These are phyloP conservation scores for Himalopsyche tibetana DNA, from an alignment of 2,888 invertebrate species.

Conservation along the genomic window DNA sequence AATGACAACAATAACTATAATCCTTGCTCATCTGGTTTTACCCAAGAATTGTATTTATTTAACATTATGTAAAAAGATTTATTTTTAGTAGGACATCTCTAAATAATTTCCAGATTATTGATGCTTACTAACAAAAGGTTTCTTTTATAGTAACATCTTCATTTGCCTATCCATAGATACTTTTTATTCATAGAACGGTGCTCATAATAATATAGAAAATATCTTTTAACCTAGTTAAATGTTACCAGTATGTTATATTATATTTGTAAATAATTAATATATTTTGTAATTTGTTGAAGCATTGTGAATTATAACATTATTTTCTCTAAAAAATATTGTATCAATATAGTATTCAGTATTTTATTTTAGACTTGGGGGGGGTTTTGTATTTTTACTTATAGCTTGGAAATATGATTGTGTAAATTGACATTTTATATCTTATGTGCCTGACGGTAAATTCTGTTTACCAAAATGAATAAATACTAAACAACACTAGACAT, in stretches of 20 bases:
- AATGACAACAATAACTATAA: too few relatives aligned
- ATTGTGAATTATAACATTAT: background rate
- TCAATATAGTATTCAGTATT: constrained; percentile 7
- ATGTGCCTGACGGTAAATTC: constrained; percentile 8
- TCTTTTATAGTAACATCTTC: too few relatives aligned
- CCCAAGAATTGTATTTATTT: too few relatives aligned
- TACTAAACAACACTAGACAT: background rate
- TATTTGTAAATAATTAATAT: constrained; percentile 7
- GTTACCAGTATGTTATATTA: background rate
- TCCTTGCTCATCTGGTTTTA: too few relatives aligned
- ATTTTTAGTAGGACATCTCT: too few relatives aligned
- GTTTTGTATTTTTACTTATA: constrained; percentile 41
- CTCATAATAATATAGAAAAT: background rate
- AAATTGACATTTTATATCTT: constrained; percentile 41
- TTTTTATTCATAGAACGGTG: constrained; percentile 22
- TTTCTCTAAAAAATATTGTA: constrained; percentile 42
- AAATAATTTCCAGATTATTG: too few relatives aligned
- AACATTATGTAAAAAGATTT: too few relatives aligned
- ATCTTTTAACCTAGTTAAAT: constrained; percentile 3
- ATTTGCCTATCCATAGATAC: too few relatives aligned
- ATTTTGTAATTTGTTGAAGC: background rate
- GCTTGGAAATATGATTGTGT: constrained; percentile 61
- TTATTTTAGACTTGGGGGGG: background rate
- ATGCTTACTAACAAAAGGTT: too few relatives aligned
- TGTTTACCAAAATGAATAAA: background rate